A percentile compares a stretch with the other conserved stretches of the same genome.
Evolutionary conservation across 2,888 invertebrate species (phyloP).

Genomic region (Stictocephala bisonia): DNA sequence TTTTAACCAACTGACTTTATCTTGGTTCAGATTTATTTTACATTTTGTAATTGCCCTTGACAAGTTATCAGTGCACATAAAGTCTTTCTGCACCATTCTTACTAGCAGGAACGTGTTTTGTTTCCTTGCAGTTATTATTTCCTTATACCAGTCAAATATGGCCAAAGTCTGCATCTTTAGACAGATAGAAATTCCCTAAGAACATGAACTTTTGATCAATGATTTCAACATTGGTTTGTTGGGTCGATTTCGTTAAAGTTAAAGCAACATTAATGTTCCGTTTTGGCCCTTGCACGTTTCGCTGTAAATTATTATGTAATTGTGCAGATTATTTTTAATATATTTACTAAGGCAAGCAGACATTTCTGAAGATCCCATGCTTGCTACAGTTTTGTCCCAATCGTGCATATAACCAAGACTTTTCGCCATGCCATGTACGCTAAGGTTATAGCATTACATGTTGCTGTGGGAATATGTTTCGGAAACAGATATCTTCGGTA

Average conservation of each 20-base stretch:
- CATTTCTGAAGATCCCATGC: too few relatives aligned
- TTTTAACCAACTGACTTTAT: neutral
- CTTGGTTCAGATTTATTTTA: neutral
- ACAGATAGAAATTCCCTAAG: neutral
- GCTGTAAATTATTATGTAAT: too few relatives aligned
- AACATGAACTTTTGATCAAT: conserved; percentile 1
- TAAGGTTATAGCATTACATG: too few relatives aligned
- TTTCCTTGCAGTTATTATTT: neutral
- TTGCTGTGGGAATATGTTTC: too few relatives aligned
- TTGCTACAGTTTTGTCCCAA: too few relatives aligned
- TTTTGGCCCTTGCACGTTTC: too few relatives aligned
- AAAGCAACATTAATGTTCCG: neutral
- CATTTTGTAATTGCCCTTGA: neutral
- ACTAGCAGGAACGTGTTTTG: neutral
- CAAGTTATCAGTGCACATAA: neutral
- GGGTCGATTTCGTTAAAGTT: neutral
- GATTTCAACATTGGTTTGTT: neutral
- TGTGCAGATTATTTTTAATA: too few relatives aligned
- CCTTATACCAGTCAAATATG: neutral
- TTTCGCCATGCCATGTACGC: too few relatives aligned
- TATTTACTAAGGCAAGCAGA: too few relatives aligned
- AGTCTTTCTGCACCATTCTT: neutral
- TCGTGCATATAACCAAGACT: too few relatives aligned
- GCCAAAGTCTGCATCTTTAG: too few relatives aligned
- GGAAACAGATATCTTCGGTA: too few relatives aligned